Evolutionary conservation across 2,888 invertebrate genomes (phyloP).

Genomic region (Drosophila kokeensis): DNA sequence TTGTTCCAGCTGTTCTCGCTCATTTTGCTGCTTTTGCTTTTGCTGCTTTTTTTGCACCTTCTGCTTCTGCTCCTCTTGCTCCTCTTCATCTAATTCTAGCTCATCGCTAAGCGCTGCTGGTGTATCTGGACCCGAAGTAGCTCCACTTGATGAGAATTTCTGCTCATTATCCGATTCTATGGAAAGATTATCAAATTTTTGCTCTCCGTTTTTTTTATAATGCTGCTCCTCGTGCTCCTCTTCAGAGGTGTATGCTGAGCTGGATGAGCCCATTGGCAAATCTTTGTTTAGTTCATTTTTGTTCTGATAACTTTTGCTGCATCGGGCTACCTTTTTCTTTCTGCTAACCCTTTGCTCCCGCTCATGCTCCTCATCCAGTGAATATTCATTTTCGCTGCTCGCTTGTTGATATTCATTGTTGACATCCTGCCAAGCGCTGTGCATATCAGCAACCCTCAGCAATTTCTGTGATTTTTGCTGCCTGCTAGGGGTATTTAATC

Average conservation of each 20-base stretch:
- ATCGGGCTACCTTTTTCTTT: slow-evolving; percentile 55
- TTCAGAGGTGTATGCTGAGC: slow-evolving; percentile 85
- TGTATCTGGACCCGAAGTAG: slow-evolving; percentile 95
- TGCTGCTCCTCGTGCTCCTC: slow-evolving; percentile 63
- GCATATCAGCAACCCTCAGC: slow-evolving; percentile 80
- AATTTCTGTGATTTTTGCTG: slow-evolving; percentile 21
- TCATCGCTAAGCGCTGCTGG: slow-evolving; percentile 90
- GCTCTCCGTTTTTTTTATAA: neutral
- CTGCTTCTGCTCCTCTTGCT: slow-evolving; percentile 18
- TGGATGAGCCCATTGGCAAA: slow-evolving; percentile 57
- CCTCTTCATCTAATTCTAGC: slow-evolving; percentile 89
- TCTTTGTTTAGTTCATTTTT: slow-evolving; percentile 12
- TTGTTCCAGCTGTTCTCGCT: neutral
- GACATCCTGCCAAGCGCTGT: slow-evolving; percentile 83
- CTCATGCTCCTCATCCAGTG: slow-evolving; percentile 61
- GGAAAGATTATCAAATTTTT: neutral
- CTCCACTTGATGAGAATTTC: slow-evolving; percentile 90
- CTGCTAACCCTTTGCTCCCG: slow-evolving; percentile 33
- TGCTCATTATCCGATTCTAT: slow-evolving; percentile 8
- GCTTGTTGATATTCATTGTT: slow-evolving; percentile 63
- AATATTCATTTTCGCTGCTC: slow-evolving; percentile 25
- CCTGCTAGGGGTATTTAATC: neutral
- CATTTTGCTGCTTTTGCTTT: neutral
- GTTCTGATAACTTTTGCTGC: neutral
- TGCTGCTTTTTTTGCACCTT: neutral